phyloP scores from a whole-genome alignment of 2,797 vertebrate genomes.

The Poeciliopsis paucimaculata region DNA sequence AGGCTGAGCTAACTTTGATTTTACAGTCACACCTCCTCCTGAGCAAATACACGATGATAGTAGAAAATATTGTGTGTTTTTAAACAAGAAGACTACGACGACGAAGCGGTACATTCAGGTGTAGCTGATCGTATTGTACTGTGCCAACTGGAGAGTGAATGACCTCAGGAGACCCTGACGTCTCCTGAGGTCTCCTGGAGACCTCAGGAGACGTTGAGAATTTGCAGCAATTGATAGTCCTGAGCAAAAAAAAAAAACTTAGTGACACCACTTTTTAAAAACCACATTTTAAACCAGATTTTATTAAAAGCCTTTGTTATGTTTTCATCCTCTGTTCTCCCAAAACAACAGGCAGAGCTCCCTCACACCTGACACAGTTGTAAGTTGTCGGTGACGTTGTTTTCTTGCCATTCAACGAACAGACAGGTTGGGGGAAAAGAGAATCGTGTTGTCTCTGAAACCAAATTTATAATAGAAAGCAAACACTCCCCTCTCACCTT shows the following conservation, averaged over 20 bases:
- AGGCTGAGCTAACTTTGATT: background rate
- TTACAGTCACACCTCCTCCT: background rate
- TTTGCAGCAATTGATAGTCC: background rate
- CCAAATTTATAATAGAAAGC: constrained; percentile 4
- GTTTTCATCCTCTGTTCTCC: background rate
- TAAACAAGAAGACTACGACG: background rate
- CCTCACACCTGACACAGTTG: background rate
- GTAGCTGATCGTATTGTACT: background rate
- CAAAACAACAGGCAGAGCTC: background rate
- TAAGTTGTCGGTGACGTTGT: background rate
- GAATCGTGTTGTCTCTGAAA: constrained; percentile 8
- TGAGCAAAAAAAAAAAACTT: background rate
- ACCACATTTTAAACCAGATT: constrained; percentile 19
- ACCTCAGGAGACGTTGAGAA: background rate
- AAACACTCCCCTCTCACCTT: constrained; percentile 20
- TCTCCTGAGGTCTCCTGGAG: too few species aligned
- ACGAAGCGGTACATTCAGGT: background rate
- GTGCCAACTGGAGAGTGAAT: background rate
- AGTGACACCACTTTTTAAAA: background rate
- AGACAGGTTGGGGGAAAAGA: constrained; percentile 7
- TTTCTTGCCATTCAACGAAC: constrained; percentile 1
- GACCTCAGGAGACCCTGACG: background rate
- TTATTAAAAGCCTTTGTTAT: constrained; percentile 15
- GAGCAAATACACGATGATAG: background rate
- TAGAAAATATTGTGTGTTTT: background rate